Base-by-base conservation (phyloP, 2,888 invertebrate genomes). In the Chydorus sphaericus region DNA sequence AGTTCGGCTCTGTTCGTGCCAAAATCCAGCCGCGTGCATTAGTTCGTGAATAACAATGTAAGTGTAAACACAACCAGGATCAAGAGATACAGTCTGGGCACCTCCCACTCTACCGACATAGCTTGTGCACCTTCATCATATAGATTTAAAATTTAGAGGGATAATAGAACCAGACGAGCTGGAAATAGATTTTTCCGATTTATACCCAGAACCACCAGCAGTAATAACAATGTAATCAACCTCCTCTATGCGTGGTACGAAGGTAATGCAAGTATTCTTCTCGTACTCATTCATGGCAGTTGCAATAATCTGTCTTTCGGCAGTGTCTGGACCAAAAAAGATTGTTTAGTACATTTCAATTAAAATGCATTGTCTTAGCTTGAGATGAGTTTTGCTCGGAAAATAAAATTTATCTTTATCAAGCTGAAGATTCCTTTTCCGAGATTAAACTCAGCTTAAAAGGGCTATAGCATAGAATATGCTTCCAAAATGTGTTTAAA, bases 101-200 rank as follows among this genome's bases (percentile, higher is more conserved):
- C 75, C 75, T 1, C 75, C 75, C 11, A 68, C 66, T 31, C 72
- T 64, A 0, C 77, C 77, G 11, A 77, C 73, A 52, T 70, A 68
- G 57, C 75, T 75, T 58, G 71, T 73, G 63, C 77, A 77, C 7
- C 59, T 65, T n/a, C n/a, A n/a, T n/a, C n/a, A n/a, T n/a, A n/a
- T n/a, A n/a, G n/a, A 63, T n/a, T n/a, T n/a, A n/a, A n/a, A n/a
- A n/a, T n/a, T n/a, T n/a, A n/a, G n/a, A n/a, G n/a, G n/a, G n/a
- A n/a, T n/a, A n/a, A 65, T 62, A 3, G 29, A 36, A 55, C 23
- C 33, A 11, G n/a, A 18, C 49, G 30, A 18, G n/a, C 52, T 57
- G 16, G 61, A n/a, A n/a, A n/a, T n/a, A n/a, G n/a, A n/a, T n/a
- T n/a, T n/a, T n/a, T n/a, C n/a, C n/a, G n/a, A n/a, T n/a, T n/a